Base-by-base conservation (phyloP, 2,113 vertebrate genomes). In the Alexandromys fortis region DNA sequence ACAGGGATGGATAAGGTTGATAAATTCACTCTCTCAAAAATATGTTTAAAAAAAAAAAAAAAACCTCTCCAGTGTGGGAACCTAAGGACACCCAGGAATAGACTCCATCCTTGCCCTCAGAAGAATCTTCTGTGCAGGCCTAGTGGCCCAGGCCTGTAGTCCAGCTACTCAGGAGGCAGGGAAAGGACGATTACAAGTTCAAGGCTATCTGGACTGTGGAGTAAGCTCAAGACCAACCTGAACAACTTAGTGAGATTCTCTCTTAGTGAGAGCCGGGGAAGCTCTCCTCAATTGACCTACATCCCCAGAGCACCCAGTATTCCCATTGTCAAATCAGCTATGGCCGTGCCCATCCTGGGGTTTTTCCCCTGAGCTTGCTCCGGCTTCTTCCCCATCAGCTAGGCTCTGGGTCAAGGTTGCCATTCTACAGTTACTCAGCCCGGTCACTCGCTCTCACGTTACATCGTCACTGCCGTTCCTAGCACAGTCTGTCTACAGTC, bases 11-110 rank as follows among this genome's bases (percentile, higher is more conserved):
- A 76, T 10, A 67, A 30, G 7, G 38, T 89, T 90, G 52, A 61
- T 76, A 33, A 55, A n/a, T n/a, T 91, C 81, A 88, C n/a, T 78
- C 52, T 73, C 10, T 58, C 76, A 88, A 85, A 94, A 73, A 63
- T 35, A n/a, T 6, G 12, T 5, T n/a, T 5, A 9, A 8, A 70
- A 68, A 49, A 47, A 8, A 70, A 68, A 49, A 47, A 58, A 58
- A 58, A 58, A 22, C 4, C 63, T 35, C n/a, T 77, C 16, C 45
- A 14, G 6, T 6, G 42, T 78, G 67, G 61, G 61, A 86, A 49
- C 47, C 38, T n/a, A 86, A 52, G 24, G 26, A 24, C 58, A n/a
- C 35, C 73, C 70, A 11, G 19, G n/a, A 86, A 89, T 17, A 68
- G 47, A 55, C 47, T 26, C 21, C 42, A 45, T 42, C 16, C 28